Conservation (phyloP, 1,140 invertebrate genomes). For the Drosophila virilis region DNA sequence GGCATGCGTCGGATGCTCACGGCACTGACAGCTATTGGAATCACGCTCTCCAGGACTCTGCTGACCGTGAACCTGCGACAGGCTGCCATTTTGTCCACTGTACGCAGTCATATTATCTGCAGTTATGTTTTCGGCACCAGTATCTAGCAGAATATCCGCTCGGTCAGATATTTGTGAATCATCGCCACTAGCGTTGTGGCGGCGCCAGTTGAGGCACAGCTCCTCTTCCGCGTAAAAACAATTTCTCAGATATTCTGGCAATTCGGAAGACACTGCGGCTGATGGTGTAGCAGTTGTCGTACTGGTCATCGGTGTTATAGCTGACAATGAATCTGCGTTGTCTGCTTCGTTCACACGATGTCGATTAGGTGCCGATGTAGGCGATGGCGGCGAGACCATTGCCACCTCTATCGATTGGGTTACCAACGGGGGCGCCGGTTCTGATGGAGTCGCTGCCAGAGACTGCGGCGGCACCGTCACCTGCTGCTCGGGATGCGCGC, state of each 20-base stretch:
- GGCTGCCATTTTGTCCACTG: conserved; percentile 25
- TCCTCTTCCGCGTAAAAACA: conserved; percentile 78
- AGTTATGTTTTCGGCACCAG: background rate
- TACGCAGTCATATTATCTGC: conserved; percentile 13
- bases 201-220: conserved; percentile 57
- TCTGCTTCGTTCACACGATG: conserved; percentile 4
- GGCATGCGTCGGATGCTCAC: conserved; percentile 58
- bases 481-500: conserved; percentile 41
- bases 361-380: background rate
- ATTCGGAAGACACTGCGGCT: conserved; percentile 26
- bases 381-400: background rate
- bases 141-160: conserved; percentile 1
- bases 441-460: conserved; percentile 2
- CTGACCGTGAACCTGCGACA: background rate
- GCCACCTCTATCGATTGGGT: conserved; percentile 5
- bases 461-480: conserved; percentile 2
- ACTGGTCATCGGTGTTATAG: conserved; percentile 13
- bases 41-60: conserved; percentile 23
- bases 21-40: conserved; percentile 70
- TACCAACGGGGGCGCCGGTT: background rate
- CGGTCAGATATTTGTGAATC: conserved; percentile 8
- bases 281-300: conserved; percentile 18
- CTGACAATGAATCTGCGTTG: background rate
- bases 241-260: conserved; percentile 68
- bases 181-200: conserved; percentile 15